Conservation (phyloP, 2,888 invertebrate genomes). For the Oscheius sp. region DNA sequence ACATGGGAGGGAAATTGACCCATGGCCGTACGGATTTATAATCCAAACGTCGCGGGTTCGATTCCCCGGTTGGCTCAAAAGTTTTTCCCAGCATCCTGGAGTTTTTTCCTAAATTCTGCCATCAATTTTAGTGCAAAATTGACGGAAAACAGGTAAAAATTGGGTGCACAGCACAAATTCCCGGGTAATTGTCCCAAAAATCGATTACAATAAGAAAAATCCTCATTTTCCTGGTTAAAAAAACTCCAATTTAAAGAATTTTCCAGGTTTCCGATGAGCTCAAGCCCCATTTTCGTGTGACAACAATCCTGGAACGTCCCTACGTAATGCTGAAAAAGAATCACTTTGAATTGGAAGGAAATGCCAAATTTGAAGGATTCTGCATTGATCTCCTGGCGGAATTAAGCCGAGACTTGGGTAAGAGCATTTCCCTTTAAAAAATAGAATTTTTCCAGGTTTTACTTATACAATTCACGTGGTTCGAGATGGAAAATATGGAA, state of each 20-base stretch:
- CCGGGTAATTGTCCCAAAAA: too few relatives aligned
- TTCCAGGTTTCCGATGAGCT: conserved; percentile 69
- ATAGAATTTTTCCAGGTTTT: conserved; percentile 57
- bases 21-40: too few relatives aligned
- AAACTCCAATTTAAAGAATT: not conserved
- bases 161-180: too few relatives aligned
- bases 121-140: too few relatives aligned
- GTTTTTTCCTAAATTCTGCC: too few relatives aligned
- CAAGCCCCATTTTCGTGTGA: conserved; percentile 74
- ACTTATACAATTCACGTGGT: conserved; percentile 74
- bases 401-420: conserved; percentile 69
- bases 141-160: too few relatives aligned
- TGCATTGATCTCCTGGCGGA: conserved; percentile 82
- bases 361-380: conserved; percentile 84
- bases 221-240: not conserved
- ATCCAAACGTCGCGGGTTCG: too few relatives aligned
- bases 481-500: conserved; percentile 73
- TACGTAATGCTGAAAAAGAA: conserved; percentile 74
- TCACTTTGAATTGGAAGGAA: conserved; percentile 74
- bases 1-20: too few relatives aligned
- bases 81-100: too few relatives aligned
- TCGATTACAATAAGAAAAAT: not conserved
- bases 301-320: conserved; percentile 75
- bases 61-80: too few relatives aligned
- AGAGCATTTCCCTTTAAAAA: not conserved